Conservation (phyloP, 2,888 invertebrate genomes). For the Tuberolachnus salignus region DNA sequence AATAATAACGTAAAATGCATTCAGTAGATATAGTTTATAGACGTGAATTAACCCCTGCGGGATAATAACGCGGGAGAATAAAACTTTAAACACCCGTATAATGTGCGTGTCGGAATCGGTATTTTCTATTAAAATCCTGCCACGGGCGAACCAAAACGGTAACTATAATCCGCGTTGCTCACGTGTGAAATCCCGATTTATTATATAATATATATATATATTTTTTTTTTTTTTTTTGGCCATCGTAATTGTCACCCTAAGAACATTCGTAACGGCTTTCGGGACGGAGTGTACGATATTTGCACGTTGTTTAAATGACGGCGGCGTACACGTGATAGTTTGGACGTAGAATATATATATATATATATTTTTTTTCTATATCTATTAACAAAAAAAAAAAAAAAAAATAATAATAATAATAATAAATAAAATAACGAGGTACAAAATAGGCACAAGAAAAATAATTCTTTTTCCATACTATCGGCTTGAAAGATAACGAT, state of each 20-base stretch:
- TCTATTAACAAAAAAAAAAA: no score
- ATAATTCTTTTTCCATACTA: neutral
- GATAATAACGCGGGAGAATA: constrained; percentile 3
- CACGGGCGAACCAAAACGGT: neutral
- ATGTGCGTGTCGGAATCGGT: neutral
- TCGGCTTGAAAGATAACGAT: neutral
- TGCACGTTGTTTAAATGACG: neutral
- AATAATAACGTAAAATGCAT: no score
- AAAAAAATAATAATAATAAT: no score
- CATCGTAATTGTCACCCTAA: constrained; percentile 8
- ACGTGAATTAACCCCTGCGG: neutral
- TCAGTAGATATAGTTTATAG: neutral
- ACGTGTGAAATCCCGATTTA: neutral
- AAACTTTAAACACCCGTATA: constrained; percentile 7
- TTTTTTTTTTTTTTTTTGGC: neutral
- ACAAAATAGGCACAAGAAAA: neutral
- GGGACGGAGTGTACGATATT: constrained; percentile 1
- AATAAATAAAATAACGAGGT: neutral
- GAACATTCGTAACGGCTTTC: neutral
- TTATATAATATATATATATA: neutral
- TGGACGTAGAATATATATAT: neutral
- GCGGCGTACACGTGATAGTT: neutral
- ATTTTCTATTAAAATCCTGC: constrained; percentile 41
- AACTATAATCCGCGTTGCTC: neutral
- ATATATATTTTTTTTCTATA: neutral